phyloP scores from a whole-genome alignment of 2,113 vertebrate genomes.

The Formicarius rufipectus region DNA sequence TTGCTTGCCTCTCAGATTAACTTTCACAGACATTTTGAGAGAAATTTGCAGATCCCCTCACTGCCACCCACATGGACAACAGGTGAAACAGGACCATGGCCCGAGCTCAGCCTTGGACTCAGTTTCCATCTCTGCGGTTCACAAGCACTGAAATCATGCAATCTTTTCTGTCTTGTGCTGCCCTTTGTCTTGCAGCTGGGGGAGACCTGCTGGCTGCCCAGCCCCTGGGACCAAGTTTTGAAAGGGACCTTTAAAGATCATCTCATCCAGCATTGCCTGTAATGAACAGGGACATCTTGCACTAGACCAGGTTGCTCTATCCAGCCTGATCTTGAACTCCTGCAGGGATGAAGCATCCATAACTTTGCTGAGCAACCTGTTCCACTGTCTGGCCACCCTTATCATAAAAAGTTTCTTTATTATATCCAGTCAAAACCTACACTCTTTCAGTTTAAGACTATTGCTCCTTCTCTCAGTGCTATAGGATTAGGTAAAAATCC shows the following conservation, averaged over 20 bases:
- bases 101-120: neutral
- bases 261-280: neutral
- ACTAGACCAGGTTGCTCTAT: neutral
- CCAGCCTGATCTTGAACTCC: neutral
- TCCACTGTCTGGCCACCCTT: neutral
- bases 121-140: neutral
- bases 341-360: neutral
- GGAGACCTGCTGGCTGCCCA: neutral
- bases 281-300: neutral
- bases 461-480: neutral
- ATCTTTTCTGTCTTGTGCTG: fast-evolving
- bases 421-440: neutral
- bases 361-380: neutral
- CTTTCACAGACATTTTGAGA: neutral
- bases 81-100: neutral
- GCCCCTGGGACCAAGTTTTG: neutral
- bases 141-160: neutral
- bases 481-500: neutral
- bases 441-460: neutral
- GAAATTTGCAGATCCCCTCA: neutral
- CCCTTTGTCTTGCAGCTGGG: fast-evolving
- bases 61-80: neutral
- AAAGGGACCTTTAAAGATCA: neutral
- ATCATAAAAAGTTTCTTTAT: neutral
- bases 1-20: neutral